Evolutionary conservation across 2,888 invertebrate genomes (phyloP), one percentile per base, ranked within the genome.

Genomic region (Melanchra persicariae): DNA sequence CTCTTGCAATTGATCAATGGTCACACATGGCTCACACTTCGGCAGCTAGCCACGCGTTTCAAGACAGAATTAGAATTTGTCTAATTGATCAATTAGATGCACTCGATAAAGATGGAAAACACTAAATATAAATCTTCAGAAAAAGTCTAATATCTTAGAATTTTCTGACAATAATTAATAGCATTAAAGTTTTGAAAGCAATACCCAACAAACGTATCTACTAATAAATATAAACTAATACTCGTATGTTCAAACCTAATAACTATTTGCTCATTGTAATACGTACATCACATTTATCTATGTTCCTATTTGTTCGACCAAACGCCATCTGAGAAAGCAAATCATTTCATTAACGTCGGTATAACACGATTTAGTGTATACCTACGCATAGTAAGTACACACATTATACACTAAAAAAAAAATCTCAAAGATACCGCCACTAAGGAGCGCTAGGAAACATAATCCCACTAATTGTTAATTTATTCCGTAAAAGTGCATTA

Each of bases 401-500:
- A 47, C 10, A 61, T 52, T 65, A 40, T 12, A 62, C 62, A 40
- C 9, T 51, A 52, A 59, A n/a, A n/a, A n/a, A n/a, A n/a, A n/a
- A n/a, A n/a, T n/a, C 37, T 70, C 63, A 79, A 75, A 79, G 51
- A 64, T 26, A 19, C 51, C 58, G 61, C 49, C 19, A 26, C 55
- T 17, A 43, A 60, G 54, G 49, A 70, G 61, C 64, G 49, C 63
- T 70, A 65, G 30, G 30, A 69, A 72, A 70, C 49, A 62, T 70
- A 66, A 71, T 58, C 26, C 57, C 57, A 24, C 51, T 58, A 67
- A 83, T 73, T 62, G 62, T 51, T 59, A 79, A 76, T 70, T 72
- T 70, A 74, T 74, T 81, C 76, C 9, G 62, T 63, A 71, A 79
- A 74, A 70, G 26, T 70, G 51, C 60, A 70, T 54, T 62, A 57